phyloP scores from a whole-genome alignment of 2,113 vertebrate genomes.

The Anguilla rostrata region DNA sequence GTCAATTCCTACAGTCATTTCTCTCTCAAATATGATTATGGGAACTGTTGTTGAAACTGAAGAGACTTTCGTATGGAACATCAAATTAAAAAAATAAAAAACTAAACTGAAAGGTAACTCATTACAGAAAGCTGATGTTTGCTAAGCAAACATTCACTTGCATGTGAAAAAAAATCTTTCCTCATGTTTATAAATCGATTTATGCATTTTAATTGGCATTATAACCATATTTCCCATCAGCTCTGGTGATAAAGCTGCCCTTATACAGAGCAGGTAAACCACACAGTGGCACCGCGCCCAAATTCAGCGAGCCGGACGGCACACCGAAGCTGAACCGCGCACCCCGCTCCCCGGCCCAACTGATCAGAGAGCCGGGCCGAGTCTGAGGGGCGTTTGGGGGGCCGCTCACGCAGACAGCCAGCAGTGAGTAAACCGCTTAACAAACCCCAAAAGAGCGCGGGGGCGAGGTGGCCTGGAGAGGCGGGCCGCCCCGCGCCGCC shows the following conservation, averaged over 20 bases:
- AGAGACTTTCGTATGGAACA: neutral
- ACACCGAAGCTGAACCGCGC: neutral
- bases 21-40: neutral
- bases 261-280: neutral
- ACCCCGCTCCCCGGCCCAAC: neutral
- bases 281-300: neutral
- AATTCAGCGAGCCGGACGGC: neutral
- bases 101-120: neutral
- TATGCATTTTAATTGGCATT: neutral
- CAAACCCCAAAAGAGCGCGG: neutral
- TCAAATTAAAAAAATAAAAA: no score
- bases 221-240: neutral
- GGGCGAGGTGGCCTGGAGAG: neutral
- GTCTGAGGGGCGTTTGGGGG: neutral
- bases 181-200: neutral
- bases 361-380: neutral
- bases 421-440: constrained; percentile 1
- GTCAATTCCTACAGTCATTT: neutral
- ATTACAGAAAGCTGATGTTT: neutral
- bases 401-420: neutral
- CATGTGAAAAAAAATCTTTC: no score
- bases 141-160: neutral
- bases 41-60: neutral
- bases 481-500: neutral
- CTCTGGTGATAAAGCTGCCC: no score